A percentile compares a stretch with the other conserved stretches of the same genome.
Conservation (phyloP, 2,113 vertebrate species). For the Sus scrofa region T2T-Sscrofa CM000826.6:110816501-110817000, state of each 20-base stretch:
- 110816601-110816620: not conserved
- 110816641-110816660: constrained; percentile 66
- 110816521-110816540: constrained; percentile 18
- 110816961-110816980: not conserved
- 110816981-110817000: not conserved
- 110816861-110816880: not conserved
- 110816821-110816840: not conserved
- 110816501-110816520: not conserved
- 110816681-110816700: constrained; percentile 68
- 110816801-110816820: not conserved
- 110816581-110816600: not conserved
- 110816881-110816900: not conserved
- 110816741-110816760: constrained; percentile 64
- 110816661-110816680: constrained; percentile 66
- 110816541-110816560: constrained; percentile 24
- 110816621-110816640: not conserved
- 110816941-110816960: not conserved
- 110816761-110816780: constrained; percentile 23
- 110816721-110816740: constrained; percentile 77
- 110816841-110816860: not conserved
- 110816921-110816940: not conserved
- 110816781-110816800: not conserved
- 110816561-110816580: constrained; percentile 48
- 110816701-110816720: constrained; percentile 75
- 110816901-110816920: not conserved